Base-by-base conservation (phyloP, 2,113 vertebrate species). In the Verasper variegatus region DNA sequence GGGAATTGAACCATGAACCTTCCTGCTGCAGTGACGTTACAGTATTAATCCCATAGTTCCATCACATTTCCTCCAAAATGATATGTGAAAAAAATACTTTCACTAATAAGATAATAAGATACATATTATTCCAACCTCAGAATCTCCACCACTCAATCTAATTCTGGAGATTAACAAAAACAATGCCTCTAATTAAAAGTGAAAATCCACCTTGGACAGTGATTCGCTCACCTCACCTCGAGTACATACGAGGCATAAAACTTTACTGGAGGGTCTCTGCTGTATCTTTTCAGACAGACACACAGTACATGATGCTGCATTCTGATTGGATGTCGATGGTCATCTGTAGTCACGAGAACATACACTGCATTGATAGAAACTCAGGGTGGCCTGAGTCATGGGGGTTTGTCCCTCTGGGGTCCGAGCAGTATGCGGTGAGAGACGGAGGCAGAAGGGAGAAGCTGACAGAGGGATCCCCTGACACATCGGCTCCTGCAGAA, bases 401-500 rank as follows among this genome's bases (percentile, higher is more conserved):
- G 68, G 71, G 37, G 12, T 71, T 61, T 18, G 63, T 74, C 72
- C 87, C 74, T 70, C 23, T 63, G 79, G 76, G 82, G 78, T 49
- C 4, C 72, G 13, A 80, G 68, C 69, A 67, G 68, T 1, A 2
- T 51, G 76, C 27, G 26, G 14, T 12, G 15, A 68, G 21, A 70
- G 71, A 40, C 68, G 23, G 40, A 74, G 62, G 52, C 78, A 81
- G 71, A 45, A 76, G 75, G 70, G 76, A 70, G 62, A 63, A 69
- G 68, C 6, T 71, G 59, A 83, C 72, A 69, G 67, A 60, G 54
- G 78, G 86, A 71, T 72, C 84, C 83, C 81, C 73, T 74, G 90
- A 83, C 81, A 78, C 84, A 68, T 67, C 68, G 69, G 77, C 88
- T 78, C 79, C 74, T 68, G 71, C 71, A 84, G 78, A 78, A 88